phyloP scores from a whole-genome alignment of 2,797 vertebrate species.

The Myiotriccus ornatus region DNA sequence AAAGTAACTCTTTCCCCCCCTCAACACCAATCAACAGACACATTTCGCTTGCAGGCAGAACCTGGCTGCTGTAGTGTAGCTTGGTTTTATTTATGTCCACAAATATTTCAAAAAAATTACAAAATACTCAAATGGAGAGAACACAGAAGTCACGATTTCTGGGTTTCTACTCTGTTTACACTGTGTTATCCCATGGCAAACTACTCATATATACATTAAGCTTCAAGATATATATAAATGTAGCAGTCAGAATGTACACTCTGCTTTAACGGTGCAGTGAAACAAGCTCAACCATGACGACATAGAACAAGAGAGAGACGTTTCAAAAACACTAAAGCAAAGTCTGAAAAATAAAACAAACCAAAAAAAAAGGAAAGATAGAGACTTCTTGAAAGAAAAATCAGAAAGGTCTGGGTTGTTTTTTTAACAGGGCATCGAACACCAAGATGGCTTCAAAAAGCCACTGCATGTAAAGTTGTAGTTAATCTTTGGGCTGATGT shows the following conservation, averaged over 20 bases:
- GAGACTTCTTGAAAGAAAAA: slow-evolving; percentile 54
- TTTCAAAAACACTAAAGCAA: slow-evolving; percentile 84
- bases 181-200: slow-evolving; percentile 99
- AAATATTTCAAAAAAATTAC: slow-evolving; percentile 99
- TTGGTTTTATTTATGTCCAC: slow-evolving; percentile 99
- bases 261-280: slow-evolving; percentile 92
- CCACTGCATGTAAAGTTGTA: slow-evolving; percentile 29
- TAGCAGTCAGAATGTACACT: slow-evolving; percentile 96
- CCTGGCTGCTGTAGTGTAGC: slow-evolving; percentile 90
- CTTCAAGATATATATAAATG: slow-evolving; percentile 99
- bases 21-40: slow-evolving; percentile 39
- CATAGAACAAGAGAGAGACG: slow-evolving; percentile 93
- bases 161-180: slow-evolving; percentile 99
- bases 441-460: slow-evolving; percentile 27
- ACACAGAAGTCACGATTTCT: slow-evolving; percentile 99
- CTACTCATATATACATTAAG: slow-evolving; percentile 99
- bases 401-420: slow-evolving; percentile 28
- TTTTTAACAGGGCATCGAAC: slow-evolving; percentile 46
- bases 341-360: slow-evolving; percentile 42
- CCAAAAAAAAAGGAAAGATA: neutral
- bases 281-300: slow-evolving; percentile 95
- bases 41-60: slow-evolving; percentile 30
- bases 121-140: slow-evolving; percentile 99
- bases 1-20: neutral
- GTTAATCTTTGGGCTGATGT: slow-evolving; percentile 6